Percentiles rank a stretch among this genome's conserved stretches.
Evolutionary conservation across 2,113 vertebrate genomes (phyloP).

Genomic region (Cottus gobio): DNA sequence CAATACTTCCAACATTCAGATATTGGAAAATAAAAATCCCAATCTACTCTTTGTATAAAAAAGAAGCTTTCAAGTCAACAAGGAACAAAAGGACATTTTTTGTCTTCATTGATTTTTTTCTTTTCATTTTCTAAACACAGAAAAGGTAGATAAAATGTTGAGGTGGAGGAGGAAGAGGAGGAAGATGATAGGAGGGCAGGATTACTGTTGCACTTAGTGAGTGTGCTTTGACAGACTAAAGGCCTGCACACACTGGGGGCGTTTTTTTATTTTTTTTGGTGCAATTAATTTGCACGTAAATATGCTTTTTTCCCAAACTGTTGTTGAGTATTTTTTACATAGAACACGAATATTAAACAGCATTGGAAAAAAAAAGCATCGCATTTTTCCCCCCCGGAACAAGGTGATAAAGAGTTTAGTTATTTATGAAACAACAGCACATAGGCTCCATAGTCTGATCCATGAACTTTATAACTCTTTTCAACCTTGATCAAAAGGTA

Average conservation of each 20-base stretch:
- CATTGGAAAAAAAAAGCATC: no score
- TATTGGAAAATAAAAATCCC: slow-evolving; percentile 86
- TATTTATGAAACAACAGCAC: background rate
- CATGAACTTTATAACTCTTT: background rate
- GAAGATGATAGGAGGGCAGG: slow-evolving; percentile 71
- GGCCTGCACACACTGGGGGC: slow-evolving; percentile 19
- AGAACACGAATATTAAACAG: background rate
- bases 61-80: slow-evolving; percentile 93
- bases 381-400: no score
- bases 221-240: slow-evolving; percentile 94
- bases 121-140: slow-evolving; percentile 65
- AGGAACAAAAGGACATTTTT: slow-evolving; percentile 81
- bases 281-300: background rate
- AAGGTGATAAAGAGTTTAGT: background rate
- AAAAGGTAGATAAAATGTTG: slow-evolving; percentile 74
- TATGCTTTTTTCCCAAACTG: background rate
- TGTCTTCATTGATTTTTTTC: slow-evolving; percentile 36
- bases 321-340: background rate
- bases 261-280: background rate
- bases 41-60: slow-evolving; percentile 87
- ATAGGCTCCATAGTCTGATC: background rate
- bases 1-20: slow-evolving; percentile 83
- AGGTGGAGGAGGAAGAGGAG: slow-evolving; percentile 60
- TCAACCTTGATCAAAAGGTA: background rate
- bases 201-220: slow-evolving; percentile 95